Evolutionary conservation across 2,888 invertebrate species (phyloP).

Genomic region (Synanthedon vespiformis): DNA sequence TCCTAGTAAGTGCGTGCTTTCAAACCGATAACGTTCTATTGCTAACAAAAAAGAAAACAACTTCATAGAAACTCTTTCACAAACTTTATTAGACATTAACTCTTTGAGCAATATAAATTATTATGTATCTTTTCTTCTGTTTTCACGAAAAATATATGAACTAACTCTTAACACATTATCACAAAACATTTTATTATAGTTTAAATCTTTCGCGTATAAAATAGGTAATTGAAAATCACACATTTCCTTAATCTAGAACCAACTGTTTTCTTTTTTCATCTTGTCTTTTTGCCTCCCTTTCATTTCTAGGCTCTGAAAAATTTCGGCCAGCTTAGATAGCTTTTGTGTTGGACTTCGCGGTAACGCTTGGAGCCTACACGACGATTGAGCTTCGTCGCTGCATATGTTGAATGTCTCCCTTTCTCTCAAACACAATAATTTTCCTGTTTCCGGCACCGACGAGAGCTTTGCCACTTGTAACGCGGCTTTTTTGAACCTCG

Average conservation of each 20-base stretch:
- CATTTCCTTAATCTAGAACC: constrained; percentile 45
- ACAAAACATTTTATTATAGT: constrained; percentile 17
- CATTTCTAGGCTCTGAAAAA: constrained; percentile 55
- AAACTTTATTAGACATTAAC: constrained; percentile 47
- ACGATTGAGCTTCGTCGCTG: constrained; percentile 21
- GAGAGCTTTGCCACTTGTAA: constrained; percentile 48
- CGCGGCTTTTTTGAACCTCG: constrained; percentile 56
- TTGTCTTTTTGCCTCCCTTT: constrained; percentile 46
- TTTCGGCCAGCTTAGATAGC: constrained; percentile 50
- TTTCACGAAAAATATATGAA: constrained; percentile 26
- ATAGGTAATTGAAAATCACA: constrained; percentile 13
- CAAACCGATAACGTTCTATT: too few species aligned
- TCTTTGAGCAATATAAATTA: constrained; percentile 54
- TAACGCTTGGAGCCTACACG: constrained; percentile 35
- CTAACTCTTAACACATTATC: constrained; percentile 26
- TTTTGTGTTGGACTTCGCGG: constrained; percentile 45
- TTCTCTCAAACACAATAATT: constrained; percentile 48
- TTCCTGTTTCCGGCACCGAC: constrained; percentile 52
- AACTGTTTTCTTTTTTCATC: constrained; percentile 61
- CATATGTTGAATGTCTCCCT: constrained; percentile 35
- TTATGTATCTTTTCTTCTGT: constrained; percentile 11
- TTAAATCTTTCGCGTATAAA: constrained; percentile 8
- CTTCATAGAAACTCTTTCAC: constrained; percentile 19
- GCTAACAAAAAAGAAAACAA: constrained; percentile 7
- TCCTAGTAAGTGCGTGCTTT: neutral